A percentile compares a stretch with the other conserved stretches of the same genome.
Conservation (phyloP, 1,140 invertebrate species). For the Papilio xuthus region DNA sequence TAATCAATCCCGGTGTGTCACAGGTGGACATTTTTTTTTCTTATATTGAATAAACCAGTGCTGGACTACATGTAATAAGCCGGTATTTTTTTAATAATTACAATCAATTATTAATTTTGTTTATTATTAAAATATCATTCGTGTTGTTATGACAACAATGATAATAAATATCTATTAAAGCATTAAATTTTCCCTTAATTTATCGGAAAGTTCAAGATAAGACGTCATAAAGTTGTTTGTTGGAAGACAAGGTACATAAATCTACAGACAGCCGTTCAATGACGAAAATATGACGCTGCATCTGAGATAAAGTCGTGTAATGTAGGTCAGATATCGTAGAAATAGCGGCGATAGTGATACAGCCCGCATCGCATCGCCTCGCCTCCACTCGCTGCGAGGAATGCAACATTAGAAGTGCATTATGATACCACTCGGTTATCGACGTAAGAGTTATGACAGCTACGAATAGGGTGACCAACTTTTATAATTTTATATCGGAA, state of each 20-base stretch:
- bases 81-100: no score
- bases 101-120: no score
- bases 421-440: constrained; percentile 45
- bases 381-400: constrained; percentile 36
- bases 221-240: constrained; percentile 20
- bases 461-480: constrained; percentile 26
- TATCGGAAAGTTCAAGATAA: constrained; percentile 15
- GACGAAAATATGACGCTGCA: constrained; percentile 48
- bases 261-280: constrained; percentile 38
- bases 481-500: background rate
- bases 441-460: constrained; percentile 33
- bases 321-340: constrained; percentile 58
- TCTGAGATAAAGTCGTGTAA: constrained; percentile 46
- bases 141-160: background rate
- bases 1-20: no score
- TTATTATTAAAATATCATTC: no score
- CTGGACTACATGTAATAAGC: no score
- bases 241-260: constrained; percentile 4
- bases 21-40: no score
- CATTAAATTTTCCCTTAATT: constrained; percentile 15
- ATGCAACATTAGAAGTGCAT: constrained; percentile 55
- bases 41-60: no score
- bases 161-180: constrained; percentile 7
- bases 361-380: constrained; percentile 39
- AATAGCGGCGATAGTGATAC: constrained; percentile 45